Evolutionary conservation across 2,888 invertebrate genomes (phyloP).

Genomic region (Andrena hattorfiana): DNA sequence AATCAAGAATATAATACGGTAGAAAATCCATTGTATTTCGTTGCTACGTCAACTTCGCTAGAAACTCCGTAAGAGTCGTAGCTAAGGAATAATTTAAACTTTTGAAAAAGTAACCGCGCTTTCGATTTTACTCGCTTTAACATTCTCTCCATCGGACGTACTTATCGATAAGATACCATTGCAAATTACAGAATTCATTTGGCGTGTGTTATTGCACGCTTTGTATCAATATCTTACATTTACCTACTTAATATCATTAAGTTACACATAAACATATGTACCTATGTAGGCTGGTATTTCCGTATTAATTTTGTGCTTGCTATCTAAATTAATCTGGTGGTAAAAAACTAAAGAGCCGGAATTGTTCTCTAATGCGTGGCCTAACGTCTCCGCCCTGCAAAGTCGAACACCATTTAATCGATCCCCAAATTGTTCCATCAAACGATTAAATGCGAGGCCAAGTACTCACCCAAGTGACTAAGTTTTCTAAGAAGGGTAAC

Average conservation of each 20-base stretch:
- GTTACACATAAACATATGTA: slow-evolving; percentile 62
- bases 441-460: slow-evolving; percentile 11
- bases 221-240: slow-evolving; percentile 57
- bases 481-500: slow-evolving; percentile 95
- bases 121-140: slow-evolving; percentile 19
- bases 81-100: slow-evolving; percentile 8
- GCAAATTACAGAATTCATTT: slow-evolving; percentile 34
- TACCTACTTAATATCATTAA: slow-evolving; percentile 55
- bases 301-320: slow-evolving; percentile 54
- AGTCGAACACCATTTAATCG: slow-evolving; percentile 26
- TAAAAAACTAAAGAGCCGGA: slow-evolving; percentile 94
- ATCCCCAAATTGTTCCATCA: slow-evolving; percentile 1
- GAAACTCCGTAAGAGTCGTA: slow-evolving; percentile 7
- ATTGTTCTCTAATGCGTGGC: slow-evolving; percentile 95
- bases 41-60: background rate
- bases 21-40: slow-evolving; percentile 4
- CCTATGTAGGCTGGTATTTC: slow-evolving; percentile 47
- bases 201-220: slow-evolving; percentile 50
- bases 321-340: slow-evolving; percentile 90
- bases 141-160: slow-evolving; percentile 11
- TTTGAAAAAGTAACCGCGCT: slow-evolving; percentile 10
- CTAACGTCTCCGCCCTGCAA: slow-evolving; percentile 96
- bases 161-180: slow-evolving; percentile 32
- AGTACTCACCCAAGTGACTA: slow-evolving; percentile 90
- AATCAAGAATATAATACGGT: slow-evolving; percentile 16